Percentiles rank a stretch among this genome's conserved stretches.
Evolutionary conservation across 2,113 vertebrate species (phyloP).

Genomic region (Eubucco bourcierii): DNA sequence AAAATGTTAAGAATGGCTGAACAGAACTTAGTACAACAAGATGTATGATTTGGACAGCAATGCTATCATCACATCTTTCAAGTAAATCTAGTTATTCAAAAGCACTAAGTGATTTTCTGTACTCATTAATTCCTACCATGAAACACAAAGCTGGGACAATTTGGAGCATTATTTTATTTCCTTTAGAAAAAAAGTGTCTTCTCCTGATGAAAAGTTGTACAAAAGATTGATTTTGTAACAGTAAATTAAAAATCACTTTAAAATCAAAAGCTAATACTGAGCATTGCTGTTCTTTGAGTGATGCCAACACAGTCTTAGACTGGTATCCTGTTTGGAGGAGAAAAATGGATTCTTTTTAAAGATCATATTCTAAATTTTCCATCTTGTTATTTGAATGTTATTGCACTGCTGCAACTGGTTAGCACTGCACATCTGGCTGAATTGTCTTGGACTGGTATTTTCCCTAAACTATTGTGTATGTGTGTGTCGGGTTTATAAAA

Average conservation of each 20-base stretch:
- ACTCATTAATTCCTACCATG: conserved; percentile 21
- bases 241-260: conserved; percentile 33
- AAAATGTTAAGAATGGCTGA: conserved; percentile 8
- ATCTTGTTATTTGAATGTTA: conserved; percentile 48
- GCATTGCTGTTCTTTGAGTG: not conserved
- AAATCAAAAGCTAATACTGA: conserved; percentile 30
- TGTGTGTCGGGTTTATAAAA: not conserved
- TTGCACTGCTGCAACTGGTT: conserved; percentile 69
- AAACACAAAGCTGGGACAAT: conserved; percentile 50
- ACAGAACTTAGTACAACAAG: conserved; percentile 16
- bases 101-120: conserved; percentile 54
- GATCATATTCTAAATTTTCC: conserved; percentile 53
- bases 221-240: conserved; percentile 48
- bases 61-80: conserved; percentile 43
- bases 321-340: conserved; percentile 48
- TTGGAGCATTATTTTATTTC: conserved; percentile 14
- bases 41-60: conserved; percentile 39
- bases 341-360: conserved; percentile 62
- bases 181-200: conserved; percentile 14
- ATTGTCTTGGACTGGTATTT: conserved; percentile 68
- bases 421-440: conserved; percentile 71
- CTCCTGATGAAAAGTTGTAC: conserved; percentile 35
- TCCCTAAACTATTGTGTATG: conserved; percentile 70
- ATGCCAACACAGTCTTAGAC: conserved; percentile 3
- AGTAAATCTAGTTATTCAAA: conserved; percentile 45